A percentile compares a stretch with the other conserved stretches of the same genome.
These are phyloP conservation scores for Podiceps cristatus DNA, from an alignment of 2,113 vertebrate genomes.

Conservation along the genomic window DNA sequence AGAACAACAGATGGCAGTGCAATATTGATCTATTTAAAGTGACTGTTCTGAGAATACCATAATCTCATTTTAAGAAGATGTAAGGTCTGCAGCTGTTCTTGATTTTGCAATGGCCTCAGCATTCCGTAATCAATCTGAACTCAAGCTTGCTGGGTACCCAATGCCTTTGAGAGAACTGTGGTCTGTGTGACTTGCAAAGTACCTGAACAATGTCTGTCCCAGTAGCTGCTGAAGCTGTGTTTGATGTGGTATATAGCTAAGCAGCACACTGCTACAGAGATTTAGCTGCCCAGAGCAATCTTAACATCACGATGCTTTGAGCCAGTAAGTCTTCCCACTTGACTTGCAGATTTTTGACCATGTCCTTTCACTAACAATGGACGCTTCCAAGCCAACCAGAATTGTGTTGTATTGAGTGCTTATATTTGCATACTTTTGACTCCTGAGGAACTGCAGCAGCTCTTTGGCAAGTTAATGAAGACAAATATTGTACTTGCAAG, in stretches of 20 bases:
- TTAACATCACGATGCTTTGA: not conserved
- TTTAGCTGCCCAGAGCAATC: not conserved
- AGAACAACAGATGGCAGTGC: not conserved
- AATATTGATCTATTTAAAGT: not conserved
- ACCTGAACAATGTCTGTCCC: not conserved
- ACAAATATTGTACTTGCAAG: not conserved
- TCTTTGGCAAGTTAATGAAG: not conserved
- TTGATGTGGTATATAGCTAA: not conserved
- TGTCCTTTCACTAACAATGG: not conserved
- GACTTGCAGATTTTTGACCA: not conserved
- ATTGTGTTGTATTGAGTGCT: not conserved
- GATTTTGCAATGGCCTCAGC: not conserved
- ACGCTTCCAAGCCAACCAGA: not conserved
- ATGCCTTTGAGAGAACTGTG: not conserved
- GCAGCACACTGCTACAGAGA: not conserved
- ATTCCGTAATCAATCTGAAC: not conserved
- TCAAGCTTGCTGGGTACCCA: not conserved
- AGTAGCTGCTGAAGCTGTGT: not conserved
- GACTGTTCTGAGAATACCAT: not conserved
- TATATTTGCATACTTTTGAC: not conserved
- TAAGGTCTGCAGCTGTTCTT: not conserved
- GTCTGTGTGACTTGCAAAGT: not conserved
- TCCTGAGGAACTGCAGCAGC: not conserved
- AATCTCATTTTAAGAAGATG: not conserved
- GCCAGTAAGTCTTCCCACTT: not conserved